Conservation (phyloP, 2,888 invertebrate species). For the Yponomeuta plumbellus region DNA sequence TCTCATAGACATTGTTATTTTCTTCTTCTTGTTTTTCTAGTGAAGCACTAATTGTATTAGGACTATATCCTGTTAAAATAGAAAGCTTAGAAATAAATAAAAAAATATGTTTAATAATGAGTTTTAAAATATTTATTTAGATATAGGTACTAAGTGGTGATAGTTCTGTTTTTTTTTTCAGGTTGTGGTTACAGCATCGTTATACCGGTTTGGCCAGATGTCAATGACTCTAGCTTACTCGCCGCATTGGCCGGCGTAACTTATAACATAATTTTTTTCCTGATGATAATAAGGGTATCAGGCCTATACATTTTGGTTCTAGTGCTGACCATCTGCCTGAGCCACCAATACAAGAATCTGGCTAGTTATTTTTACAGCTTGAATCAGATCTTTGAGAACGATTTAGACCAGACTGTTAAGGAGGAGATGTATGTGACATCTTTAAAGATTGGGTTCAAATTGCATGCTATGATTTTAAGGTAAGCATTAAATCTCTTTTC, state of each 20-base stretch:
- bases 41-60: too few species aligned
- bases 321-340: conserved; percentile 33
- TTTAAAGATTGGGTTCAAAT: conserved; percentile 41
- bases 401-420: conserved; percentile 34
- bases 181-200: conserved; percentile 34
- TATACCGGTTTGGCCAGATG: conserved; percentile 45
- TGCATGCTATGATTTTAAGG: conserved; percentile 44
- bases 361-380: conserved; percentile 39
- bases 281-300: conserved; percentile 30
- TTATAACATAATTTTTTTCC: conserved; percentile 38
- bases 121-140: too few species aligned
- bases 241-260: conserved; percentile 31
- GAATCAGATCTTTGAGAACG: conserved; percentile 33
- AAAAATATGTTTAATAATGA: too few species aligned
- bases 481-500: conserved; percentile 28
- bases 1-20: too few species aligned
- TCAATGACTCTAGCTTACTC: conserved; percentile 28
- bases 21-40: too few species aligned
- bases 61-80: too few species aligned
- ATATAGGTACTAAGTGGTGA: too few species aligned
- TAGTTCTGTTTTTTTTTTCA: background rate
- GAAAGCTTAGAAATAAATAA: too few species aligned
- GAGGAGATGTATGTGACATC: conserved; percentile 38
- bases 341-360: conserved; percentile 43
- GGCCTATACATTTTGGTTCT: conserved; percentile 34